Conservation (phyloP, 2,888 invertebrate species). For the Pardosa pseudoannulata region DNA sequence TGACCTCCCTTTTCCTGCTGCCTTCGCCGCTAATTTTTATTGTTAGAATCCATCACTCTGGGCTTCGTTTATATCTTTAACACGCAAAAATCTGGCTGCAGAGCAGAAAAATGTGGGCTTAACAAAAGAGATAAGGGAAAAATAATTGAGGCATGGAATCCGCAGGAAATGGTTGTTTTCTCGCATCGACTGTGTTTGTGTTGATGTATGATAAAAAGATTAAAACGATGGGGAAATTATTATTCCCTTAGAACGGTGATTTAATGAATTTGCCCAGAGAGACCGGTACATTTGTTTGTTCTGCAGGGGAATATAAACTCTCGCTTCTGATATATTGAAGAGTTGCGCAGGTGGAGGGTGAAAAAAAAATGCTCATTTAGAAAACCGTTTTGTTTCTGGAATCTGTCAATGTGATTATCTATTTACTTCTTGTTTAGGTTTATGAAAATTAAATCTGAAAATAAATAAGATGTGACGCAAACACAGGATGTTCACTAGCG, state of each 20-base stretch:
- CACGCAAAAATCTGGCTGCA: background rate
- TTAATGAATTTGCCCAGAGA: background rate
- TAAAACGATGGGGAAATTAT: background rate
- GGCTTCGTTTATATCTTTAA: background rate
- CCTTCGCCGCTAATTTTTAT: background rate
- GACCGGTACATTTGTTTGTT: background rate
- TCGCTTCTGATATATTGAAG: too few species aligned
- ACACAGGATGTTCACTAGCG: too few species aligned
- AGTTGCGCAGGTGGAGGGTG: too few species aligned
- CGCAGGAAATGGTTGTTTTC: slow-evolving; percentile 5
- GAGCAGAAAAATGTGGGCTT: background rate
- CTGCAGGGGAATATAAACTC: too few species aligned
- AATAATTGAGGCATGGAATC: slow-evolving; percentile 16
- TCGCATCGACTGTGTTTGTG: background rate
- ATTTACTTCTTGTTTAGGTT: too few species aligned
- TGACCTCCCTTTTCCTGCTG: background rate
- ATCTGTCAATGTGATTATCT: too few species aligned
- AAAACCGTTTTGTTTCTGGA: too few species aligned
- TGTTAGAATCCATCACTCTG: background rate
- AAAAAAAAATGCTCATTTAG: too few species aligned
- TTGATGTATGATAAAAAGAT: slow-evolving; percentile 7
- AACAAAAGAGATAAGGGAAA: slow-evolving; percentile 14
- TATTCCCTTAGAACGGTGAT: background rate
- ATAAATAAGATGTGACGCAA: too few species aligned
- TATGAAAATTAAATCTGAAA: too few species aligned